These are phyloP conservation scores for Mallotus villosus DNA, from an alignment of 2,797 vertebrate species.

Conservation along the genomic window DNA sequence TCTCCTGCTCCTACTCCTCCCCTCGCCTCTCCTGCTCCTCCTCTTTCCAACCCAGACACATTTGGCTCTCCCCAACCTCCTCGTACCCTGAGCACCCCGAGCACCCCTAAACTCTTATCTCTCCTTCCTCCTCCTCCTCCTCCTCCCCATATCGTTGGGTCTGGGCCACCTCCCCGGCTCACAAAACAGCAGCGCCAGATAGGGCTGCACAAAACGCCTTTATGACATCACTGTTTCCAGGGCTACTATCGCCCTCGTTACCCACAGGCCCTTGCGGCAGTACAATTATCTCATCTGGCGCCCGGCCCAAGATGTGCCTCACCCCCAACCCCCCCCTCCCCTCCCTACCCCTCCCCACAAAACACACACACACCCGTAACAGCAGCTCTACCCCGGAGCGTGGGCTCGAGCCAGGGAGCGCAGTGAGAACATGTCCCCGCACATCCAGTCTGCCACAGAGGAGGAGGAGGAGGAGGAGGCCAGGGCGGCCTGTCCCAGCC, in stretches of 20 bases:
- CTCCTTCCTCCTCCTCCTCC: slow-evolving; percentile 14
- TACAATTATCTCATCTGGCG: slow-evolving; percentile 67
- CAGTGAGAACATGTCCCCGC: slow-evolving; percentile 17
- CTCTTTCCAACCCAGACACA: too few species aligned
- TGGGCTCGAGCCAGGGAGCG: slow-evolving; percentile 35
- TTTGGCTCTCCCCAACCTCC: too few species aligned
- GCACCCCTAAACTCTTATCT: background rate
- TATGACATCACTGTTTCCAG: slow-evolving; percentile 70
- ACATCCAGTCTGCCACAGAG: slow-evolving; percentile 40
- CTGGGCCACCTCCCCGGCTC: slow-evolving; percentile 34
- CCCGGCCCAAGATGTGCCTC: slow-evolving; percentile 52
- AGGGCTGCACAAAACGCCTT: slow-evolving; percentile 26
- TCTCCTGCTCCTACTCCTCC: too few species aligned
- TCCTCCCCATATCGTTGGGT: slow-evolving; percentile 10
- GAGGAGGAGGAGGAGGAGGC: slow-evolving; percentile 38
- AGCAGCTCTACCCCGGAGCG: slow-evolving; percentile 35
- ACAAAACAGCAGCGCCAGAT: slow-evolving; percentile 38
- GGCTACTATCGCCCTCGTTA: slow-evolving; percentile 60
- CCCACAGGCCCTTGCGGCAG: slow-evolving; percentile 55
- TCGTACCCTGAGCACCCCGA: background rate
- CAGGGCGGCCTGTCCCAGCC: slow-evolving; percentile 52
- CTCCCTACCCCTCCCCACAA: slow-evolving; percentile 1
- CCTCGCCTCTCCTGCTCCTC: too few species aligned
- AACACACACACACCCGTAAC: slow-evolving; percentile 11
- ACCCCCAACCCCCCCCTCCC: slow-evolving; percentile 17